phyloP scores from a whole-genome alignment of 2,113 vertebrate genomes.

The Scytalopus superciliaris region DNA sequence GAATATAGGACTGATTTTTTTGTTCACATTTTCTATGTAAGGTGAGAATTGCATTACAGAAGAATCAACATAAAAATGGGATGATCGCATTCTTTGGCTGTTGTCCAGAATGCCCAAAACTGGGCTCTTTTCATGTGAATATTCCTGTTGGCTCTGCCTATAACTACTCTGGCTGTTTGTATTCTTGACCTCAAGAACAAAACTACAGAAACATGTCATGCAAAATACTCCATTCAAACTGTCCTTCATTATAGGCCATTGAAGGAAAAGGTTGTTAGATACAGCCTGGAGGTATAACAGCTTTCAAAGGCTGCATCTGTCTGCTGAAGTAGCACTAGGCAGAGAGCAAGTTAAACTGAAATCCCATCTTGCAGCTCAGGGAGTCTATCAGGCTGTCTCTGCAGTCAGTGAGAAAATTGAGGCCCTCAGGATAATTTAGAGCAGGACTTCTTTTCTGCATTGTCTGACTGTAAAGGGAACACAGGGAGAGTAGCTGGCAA shows the following conservation, averaged over 20 bases:
- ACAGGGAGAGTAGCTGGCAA: background rate
- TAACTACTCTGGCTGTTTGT: background rate
- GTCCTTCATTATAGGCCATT: background rate
- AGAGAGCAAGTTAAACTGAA: background rate
- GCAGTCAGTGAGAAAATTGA: background rate
- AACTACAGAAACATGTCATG: rapidly evolving
- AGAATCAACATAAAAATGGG: background rate
- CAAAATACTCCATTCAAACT: background rate
- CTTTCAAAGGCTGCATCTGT: background rate
- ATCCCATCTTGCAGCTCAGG: background rate
- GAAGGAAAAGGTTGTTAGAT: background rate
- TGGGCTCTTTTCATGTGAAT: background rate
- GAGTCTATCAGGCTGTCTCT: background rate
- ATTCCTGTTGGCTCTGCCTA: background rate
- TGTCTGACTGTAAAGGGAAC: background rate
- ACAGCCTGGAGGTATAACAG: background rate
- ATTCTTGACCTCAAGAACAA: background rate
- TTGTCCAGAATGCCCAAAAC: background rate
- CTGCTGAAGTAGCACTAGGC: background rate
- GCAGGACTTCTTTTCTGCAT: background rate
- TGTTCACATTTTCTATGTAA: background rate
- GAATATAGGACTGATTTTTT: background rate
- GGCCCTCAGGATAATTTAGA: background rate
- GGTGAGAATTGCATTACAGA: background rate
- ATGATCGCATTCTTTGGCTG: background rate